phyloP scores from a whole-genome alignment of 2,888 invertebrate genomes.

The Microchrysa polita region DNA sequence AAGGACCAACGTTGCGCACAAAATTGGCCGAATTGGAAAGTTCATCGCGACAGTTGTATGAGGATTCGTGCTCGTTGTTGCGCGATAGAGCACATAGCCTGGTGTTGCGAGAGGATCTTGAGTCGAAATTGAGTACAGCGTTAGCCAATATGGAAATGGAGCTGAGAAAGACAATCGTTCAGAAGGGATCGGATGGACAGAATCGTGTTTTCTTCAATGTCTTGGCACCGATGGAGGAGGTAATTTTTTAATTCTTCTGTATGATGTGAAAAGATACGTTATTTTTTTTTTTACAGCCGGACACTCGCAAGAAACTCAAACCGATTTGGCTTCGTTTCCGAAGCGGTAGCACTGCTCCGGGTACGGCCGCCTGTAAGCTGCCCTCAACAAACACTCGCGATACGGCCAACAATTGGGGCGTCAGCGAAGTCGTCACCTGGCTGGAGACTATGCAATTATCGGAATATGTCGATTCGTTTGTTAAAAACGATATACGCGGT shows the following conservation, averaged over 20 bases:
- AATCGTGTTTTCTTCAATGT: conserved; percentile 63
- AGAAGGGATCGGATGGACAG: conserved; percentile 62
- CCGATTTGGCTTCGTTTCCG: conserved; percentile 77
- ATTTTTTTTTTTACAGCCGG: conserved; percentile 56
- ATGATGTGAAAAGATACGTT: too few relatives aligned
- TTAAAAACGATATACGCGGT: conserved; percentile 91
- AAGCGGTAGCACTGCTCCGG: conserved; percentile 62
- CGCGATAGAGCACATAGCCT: conserved; percentile 74
- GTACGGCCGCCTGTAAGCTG: conserved; percentile 53
- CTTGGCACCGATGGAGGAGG: conserved; percentile 63
- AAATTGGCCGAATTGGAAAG: conserved; percentile 73
- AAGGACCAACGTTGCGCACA: conserved; percentile 77
- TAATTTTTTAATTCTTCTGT: conserved; percentile 51
- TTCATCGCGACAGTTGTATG: conserved; percentile 69
- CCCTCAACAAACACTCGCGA: conserved; percentile 64
- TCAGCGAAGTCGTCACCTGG: conserved; percentile 91
- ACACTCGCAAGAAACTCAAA: conserved; percentile 70
- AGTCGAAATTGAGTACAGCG: conserved; percentile 73
- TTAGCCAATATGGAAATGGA: conserved; percentile 78
- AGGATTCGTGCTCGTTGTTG: conserved; percentile 76
- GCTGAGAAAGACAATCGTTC: conserved; percentile 73
- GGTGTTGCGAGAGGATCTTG: conserved; percentile 73
- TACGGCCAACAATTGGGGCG: conserved; percentile 78
- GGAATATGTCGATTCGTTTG: conserved; percentile 91
- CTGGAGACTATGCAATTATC: conserved; percentile 86